A percentile compares a stretch with the other conserved stretches of the same genome.
Evolutionary conservation across 2,113 vertebrate species (phyloP).

Genomic region (Peromyscus maniculatus): DNA sequence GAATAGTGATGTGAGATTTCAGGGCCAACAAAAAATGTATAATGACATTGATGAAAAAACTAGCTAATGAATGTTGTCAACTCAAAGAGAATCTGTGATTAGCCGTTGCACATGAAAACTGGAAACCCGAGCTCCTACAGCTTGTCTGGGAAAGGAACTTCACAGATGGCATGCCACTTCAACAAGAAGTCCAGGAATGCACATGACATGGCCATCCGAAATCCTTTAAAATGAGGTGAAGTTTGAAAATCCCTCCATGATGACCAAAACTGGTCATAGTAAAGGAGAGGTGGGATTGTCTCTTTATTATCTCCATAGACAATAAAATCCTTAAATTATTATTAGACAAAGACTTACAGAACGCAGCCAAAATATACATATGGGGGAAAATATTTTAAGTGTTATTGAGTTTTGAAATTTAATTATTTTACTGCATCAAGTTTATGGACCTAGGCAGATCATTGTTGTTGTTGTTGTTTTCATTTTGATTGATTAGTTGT

Average conservation of each 20-base stretch:
- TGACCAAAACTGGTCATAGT: background rate
- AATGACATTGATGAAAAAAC: slow-evolving; percentile 36
- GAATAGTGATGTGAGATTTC: slow-evolving; percentile 15
- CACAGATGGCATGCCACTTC: background rate
- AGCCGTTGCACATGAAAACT: background rate
- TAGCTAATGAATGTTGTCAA: slow-evolving; percentile 26
- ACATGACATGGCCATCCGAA: background rate
- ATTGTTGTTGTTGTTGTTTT: background rate
- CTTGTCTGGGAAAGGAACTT: slow-evolving; percentile 3
- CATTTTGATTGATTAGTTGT: background rate
- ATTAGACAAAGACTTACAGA: background rate
- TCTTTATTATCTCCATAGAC: background rate
- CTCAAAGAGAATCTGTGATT: slow-evolving; percentile 52
- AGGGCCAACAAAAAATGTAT: slow-evolving; percentile 41
- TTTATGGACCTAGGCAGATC: background rate
- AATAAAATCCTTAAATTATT: slow-evolving; percentile 30
- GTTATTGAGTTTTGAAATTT: background rate
- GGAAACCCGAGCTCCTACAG: slow-evolving; percentile 22
- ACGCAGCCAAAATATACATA: background rate
- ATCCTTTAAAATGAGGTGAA: slow-evolving; percentile 1
- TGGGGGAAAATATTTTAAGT: background rate
- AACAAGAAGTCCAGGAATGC: background rate
- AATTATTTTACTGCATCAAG: background rate
- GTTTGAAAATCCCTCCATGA: slow-evolving; percentile 12
- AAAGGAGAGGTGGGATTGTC: background rate